Percentiles rank a stretch among this genome's conserved stretches.
Evolutionary conservation across 1,140 invertebrate genomes (phyloP).

Genomic region (Drosophila truncata): DNA sequence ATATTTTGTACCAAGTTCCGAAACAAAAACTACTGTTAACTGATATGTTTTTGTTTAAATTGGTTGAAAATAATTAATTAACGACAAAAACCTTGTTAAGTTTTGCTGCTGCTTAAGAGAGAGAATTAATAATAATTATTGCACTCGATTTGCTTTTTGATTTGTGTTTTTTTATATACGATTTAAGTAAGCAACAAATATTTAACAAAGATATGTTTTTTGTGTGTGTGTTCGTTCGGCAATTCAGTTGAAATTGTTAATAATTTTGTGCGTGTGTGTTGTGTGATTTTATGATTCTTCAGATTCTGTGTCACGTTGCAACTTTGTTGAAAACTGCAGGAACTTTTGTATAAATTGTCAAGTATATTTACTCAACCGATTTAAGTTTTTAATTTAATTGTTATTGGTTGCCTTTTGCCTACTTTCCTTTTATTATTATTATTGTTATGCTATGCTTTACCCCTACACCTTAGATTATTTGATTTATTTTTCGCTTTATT

Average conservation of each 20-base stretch:
- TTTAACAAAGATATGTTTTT: constrained; percentile 75
- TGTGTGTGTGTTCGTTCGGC: neutral
- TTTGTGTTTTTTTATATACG: constrained; percentile 57
- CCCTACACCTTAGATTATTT: constrained; percentile 62
- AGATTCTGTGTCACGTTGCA: constrained; percentile 61
- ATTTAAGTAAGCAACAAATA: constrained; percentile 70
- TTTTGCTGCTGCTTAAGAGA: constrained; percentile 45
- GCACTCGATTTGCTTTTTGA: constrained; percentile 76
- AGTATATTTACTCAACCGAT: constrained; percentile 20
- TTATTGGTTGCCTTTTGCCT: constrained; percentile 22
- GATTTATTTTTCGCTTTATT: constrained; percentile 45
- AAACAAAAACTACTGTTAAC: constrained; percentile 36
- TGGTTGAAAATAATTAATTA: neutral
- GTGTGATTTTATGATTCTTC: constrained; percentile 10
- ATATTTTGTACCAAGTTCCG: constrained; percentile 52
- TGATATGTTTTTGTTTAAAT: constrained; percentile 56
- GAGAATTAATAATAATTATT: constrained; percentile 74
- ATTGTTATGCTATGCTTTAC: constrained; percentile 52
- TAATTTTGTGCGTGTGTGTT: constrained; percentile 19
- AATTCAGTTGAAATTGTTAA: constrained; percentile 16
- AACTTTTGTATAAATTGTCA: constrained; percentile 75
- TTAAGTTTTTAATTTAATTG: constrained; percentile 34
- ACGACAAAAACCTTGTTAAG: constrained; percentile 8
- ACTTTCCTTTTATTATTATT: constrained; percentile 47
- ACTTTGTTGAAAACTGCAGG: constrained; percentile 78